Conservation (phyloP, 2,113 vertebrate species). For the Lagopus muta region DNA sequence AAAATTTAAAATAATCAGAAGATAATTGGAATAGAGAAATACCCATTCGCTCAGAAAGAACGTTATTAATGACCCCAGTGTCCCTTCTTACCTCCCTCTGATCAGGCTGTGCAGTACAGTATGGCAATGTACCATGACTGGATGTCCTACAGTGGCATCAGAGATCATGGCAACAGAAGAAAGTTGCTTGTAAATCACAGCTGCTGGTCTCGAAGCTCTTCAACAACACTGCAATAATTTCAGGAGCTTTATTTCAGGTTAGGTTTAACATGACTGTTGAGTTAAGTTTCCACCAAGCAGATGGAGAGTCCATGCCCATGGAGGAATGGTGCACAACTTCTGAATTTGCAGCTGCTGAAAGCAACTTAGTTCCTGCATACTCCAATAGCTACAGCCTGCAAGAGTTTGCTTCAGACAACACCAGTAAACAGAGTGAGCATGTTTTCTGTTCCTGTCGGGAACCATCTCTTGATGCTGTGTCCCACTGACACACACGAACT, state of each 20-base stretch:
- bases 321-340: background rate
- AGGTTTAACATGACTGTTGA: background rate
- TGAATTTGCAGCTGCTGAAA: background rate
- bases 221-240: background rate
- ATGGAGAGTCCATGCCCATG: background rate
- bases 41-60: background rate
- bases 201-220: background rate
- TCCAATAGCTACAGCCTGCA: too few species aligned
- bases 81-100: fast-evolving
- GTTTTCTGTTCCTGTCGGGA: background rate
- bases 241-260: background rate
- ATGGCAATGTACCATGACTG: background rate
- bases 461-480: background rate
- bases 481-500: background rate
- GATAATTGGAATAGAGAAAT: background rate
- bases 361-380: background rate
- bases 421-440: background rate
- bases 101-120: background rate
- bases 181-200: background rate
- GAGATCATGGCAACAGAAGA: background rate
- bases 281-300: background rate
- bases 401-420: background rate
- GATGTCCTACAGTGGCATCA: background rate
- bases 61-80: background rate
- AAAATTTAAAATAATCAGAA: background rate